Evolutionary conservation across 1,140 invertebrate species (phyloP).

Genomic region (Zaprionus kolodkinae): DNA sequence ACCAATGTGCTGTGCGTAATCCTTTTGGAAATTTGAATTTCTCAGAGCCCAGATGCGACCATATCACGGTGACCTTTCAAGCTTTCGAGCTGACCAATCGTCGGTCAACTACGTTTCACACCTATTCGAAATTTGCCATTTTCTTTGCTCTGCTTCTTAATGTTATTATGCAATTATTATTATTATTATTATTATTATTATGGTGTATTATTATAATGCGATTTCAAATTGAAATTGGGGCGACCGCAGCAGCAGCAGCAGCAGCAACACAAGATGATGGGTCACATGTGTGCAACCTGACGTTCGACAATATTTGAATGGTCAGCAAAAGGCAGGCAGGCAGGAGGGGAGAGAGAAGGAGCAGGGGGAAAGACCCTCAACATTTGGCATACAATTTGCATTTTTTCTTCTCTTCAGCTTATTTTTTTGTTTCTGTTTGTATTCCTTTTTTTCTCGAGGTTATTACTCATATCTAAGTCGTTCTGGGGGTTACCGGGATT

Average conservation of each 20-base stretch:
- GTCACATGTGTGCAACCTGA: slow-evolving; percentile 53
- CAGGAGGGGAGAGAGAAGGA: not conserved
- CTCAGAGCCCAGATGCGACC: slow-evolving; percentile 58
- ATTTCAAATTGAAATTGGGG: slow-evolving; percentile 69
- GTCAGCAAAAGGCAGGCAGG: slow-evolving; percentile 57
- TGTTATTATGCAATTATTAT: slow-evolving; percentile 52
- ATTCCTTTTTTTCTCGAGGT: slow-evolving; percentile 3
- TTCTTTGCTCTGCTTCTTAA: slow-evolving; percentile 50
- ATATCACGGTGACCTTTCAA: slow-evolving; percentile 14
- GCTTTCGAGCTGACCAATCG: slow-evolving; percentile 31
- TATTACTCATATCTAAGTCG: slow-evolving; percentile 62
- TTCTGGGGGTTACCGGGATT: slow-evolving; percentile 43
- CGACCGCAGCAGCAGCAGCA: slow-evolving; percentile 35
- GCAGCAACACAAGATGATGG: slow-evolving; percentile 47
- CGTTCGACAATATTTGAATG: slow-evolving; percentile 51
- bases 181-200: slow-evolving; percentile 73
- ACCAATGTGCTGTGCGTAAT: slow-evolving; percentile 59
- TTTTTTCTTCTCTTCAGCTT: slow-evolving; percentile 39
- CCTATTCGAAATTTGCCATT: slow-evolving; percentile 63
- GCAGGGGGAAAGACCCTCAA: slow-evolving; percentile 40
- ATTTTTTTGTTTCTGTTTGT: slow-evolving; percentile 15
- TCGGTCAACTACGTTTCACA: slow-evolving; percentile 58
- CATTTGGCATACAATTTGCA: slow-evolving; percentile 77
- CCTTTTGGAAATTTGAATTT: slow-evolving; percentile 64
- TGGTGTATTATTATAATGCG: slow-evolving; percentile 69